Evolutionary conservation across 2,888 invertebrate genomes (phyloP).

Genomic region (Halictus ligatus): DNA sequence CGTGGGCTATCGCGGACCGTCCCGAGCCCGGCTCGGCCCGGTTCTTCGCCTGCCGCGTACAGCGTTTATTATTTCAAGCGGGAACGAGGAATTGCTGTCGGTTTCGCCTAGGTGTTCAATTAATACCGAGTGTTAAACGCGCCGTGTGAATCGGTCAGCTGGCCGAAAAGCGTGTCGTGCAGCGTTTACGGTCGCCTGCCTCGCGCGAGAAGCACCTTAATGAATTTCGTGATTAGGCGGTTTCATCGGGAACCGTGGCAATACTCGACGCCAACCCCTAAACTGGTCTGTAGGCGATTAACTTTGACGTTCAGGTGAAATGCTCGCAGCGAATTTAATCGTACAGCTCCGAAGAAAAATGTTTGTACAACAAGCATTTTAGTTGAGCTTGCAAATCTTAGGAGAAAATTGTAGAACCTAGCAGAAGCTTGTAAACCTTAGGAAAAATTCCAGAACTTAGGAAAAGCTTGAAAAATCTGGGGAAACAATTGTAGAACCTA

Average conservation of each 20-base stretch:
- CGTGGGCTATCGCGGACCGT: conserved; percentile 32
- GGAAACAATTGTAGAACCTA: too few species aligned
- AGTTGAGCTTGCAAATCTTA: too few species aligned
- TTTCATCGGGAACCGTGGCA: conserved; percentile 60
- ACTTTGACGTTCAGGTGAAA: neutral
- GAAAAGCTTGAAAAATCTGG: too few species aligned
- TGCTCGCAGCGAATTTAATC: neutral
- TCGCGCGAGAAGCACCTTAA: conserved; percentile 59
- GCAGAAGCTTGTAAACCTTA: too few species aligned
- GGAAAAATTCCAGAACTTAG: too few species aligned
- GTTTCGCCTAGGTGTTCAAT: conserved; percentile 66
- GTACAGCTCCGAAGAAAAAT: neutral
- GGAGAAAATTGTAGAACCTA: too few species aligned
- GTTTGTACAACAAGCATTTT: neutral
- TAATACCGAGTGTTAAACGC: conserved; percentile 77
- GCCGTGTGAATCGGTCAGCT: conserved; percentile 82
- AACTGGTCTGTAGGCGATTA: neutral
- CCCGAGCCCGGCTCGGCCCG: neutral
- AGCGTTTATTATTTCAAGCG: conserved; percentile 71
- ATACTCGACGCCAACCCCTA: neutral
- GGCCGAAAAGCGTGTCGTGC: conserved; percentile 69
- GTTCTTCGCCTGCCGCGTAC: conserved; percentile 24
- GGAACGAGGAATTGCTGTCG: conserved; percentile 52
- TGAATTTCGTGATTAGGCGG: conserved; percentile 78
- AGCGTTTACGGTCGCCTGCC: conserved; percentile 37